phyloP scores from a whole-genome alignment of 2,888 invertebrate species.

The Blomia tropicalis region DNA sequence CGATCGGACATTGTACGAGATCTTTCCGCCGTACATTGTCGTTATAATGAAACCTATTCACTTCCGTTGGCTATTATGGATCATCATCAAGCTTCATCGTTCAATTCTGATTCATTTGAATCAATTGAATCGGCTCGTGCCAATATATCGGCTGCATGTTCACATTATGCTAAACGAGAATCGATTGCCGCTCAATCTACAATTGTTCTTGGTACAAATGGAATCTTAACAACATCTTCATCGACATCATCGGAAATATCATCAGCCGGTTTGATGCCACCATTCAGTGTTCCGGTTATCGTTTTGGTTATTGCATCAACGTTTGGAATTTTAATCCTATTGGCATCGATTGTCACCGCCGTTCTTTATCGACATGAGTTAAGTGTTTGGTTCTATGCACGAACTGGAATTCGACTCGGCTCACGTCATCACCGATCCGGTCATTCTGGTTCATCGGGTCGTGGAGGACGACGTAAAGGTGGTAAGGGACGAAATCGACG shows the following conservation, averaged over 20 bases:
- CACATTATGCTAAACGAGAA: background rate
- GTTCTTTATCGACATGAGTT: conserved; percentile 59
- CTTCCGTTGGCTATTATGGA: conserved; percentile 27
- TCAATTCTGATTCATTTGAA: background rate
- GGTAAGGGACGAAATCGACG: background rate
- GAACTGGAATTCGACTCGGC: conserved; percentile 55
- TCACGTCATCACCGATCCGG: too few relatives aligned
- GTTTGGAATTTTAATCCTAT: background rate
- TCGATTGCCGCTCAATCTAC: background rate
- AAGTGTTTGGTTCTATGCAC: conserved; percentile 61
- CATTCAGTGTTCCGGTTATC: conserved; percentile 45
- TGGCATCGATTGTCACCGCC: background rate
- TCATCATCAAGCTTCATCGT: conserved; percentile 24
- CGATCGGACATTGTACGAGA: conserved; percentile 44
- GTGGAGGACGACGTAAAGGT: conserved; percentile 10
- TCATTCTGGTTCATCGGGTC: conserved; percentile 13
- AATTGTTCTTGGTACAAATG: too few relatives aligned
- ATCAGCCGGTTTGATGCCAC: background rate
- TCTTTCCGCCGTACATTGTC: conserved; percentile 28
- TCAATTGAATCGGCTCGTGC: conserved; percentile 24
- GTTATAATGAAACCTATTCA: conserved; percentile 28
- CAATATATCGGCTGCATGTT: conserved; percentile 25
- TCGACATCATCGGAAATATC: too few relatives aligned
- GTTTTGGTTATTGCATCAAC: conserved; percentile 35
- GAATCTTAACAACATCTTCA: background rate